These are phyloP conservation scores for Pongo pygmaeus DNA, from an alignment of 2,113 vertebrate genomes.

Conservation along the genomic window DNA sequence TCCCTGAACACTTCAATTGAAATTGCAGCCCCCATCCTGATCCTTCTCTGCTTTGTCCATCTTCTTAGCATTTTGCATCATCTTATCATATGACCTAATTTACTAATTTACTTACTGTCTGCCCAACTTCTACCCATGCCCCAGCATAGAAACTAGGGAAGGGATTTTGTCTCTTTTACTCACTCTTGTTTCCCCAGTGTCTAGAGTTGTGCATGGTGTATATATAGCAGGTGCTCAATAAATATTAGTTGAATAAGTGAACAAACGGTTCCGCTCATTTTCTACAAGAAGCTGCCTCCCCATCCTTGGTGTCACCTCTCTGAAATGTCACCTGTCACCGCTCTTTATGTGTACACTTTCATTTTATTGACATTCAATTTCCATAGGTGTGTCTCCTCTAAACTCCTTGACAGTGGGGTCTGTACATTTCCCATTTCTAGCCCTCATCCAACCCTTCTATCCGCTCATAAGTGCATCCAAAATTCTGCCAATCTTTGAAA, in stretches of 20 bases:
- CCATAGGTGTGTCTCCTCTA: not conserved
- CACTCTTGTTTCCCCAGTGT: not conserved
- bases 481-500: not conserved
- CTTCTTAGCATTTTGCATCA: not conserved
- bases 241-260: not conserved
- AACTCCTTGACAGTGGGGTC: not conserved
- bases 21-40: not conserved
- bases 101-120: not conserved
- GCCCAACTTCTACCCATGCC: no score
- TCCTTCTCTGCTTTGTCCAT: not conserved
- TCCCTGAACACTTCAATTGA: not conserved
- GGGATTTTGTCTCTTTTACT: not conserved
- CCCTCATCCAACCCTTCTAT: not conserved
- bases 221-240: fast-evolving
- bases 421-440: fast-evolving
- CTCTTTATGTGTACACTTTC: fast-evolving
- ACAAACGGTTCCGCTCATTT: not conserved
- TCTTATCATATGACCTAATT: not conserved
- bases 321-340: not conserved
- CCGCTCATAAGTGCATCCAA: not conserved
- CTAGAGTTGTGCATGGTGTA: not conserved
- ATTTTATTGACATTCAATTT: not conserved
- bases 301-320: fast-evolving
- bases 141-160: not conserved
- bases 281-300: not conserved